Evolutionary conservation across 2,113 vertebrate genomes (phyloP).

Genomic region (Otis tarda): DNA sequence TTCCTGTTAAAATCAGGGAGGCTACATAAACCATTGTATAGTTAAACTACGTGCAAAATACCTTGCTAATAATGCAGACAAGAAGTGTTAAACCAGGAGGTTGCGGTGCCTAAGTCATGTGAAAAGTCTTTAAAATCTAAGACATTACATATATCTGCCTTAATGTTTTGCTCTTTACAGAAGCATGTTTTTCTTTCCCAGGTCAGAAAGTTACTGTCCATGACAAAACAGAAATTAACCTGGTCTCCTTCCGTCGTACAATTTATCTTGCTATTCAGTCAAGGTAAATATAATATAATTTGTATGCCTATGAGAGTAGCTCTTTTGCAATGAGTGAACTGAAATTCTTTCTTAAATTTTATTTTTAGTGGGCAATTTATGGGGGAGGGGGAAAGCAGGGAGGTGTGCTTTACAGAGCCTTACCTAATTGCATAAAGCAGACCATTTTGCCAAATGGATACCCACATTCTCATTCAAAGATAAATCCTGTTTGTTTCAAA

Average conservation of each 20-base stretch:
- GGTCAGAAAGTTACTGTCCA: slow-evolving; percentile 94
- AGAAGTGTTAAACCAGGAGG: neutral
- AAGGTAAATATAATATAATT: slow-evolving; percentile 79
- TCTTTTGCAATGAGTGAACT: neutral
- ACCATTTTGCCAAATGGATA: neutral
- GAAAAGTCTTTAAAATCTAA: neutral
- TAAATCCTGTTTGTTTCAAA: neutral
- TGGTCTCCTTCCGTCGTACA: slow-evolving; percentile 95
- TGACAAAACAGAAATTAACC: slow-evolving; percentile 96
- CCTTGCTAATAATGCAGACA: neutral
- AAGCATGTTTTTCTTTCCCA: slow-evolving; percentile 38
- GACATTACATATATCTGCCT: neutral
- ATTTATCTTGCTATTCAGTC: slow-evolving; percentile 99
- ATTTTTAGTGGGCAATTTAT: neutral
- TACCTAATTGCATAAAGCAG: neutral
- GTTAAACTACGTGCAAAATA: neutral
- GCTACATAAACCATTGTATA: neutral
- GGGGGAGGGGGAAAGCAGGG: too few relatives aligned
- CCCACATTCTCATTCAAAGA: neutral
- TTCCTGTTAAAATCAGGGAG: neutral
- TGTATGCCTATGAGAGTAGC: neutral
- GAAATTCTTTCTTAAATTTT: neutral
- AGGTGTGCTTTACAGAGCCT: neutral
- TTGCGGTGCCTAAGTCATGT: neutral
- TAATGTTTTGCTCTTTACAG: neutral